Percentiles rank a stretch among this genome's conserved stretches.
Conservation (phyloP, 2,888 invertebrate genomes). For the Buathra laborator region DNA sequence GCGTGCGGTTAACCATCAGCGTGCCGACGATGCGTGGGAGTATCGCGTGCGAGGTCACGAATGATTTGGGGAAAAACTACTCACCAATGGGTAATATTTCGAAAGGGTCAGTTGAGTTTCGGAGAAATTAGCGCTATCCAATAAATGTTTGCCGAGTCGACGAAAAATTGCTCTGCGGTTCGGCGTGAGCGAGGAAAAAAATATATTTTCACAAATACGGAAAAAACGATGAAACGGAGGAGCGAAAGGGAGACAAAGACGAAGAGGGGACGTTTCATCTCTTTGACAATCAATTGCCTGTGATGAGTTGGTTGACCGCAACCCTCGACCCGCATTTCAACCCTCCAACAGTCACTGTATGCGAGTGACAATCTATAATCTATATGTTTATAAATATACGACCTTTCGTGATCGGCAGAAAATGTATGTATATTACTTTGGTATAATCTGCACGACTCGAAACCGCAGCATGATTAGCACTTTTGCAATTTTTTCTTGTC, state of each 20-base stretch:
- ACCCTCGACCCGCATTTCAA: neutral
- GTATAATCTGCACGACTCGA: no score
- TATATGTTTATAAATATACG: neutral
- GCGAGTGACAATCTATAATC: neutral
- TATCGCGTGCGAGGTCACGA: conserved; percentile 19
- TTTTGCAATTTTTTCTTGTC: no score
- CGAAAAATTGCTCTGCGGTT: conserved; percentile 57
- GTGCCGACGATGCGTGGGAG: neutral
- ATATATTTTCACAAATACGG: conserved; percentile 21
- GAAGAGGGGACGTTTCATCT: conserved; percentile 16
- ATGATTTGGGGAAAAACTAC: conserved; percentile 1
- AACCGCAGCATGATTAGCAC: no score
- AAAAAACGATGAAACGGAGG: conserved; percentile 30
- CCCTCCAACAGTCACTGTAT: neutral
- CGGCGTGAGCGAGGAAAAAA: conserved; percentile 16
- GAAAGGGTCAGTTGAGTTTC: conserved; percentile 8
- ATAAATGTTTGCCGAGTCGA: conserved; percentile 58
- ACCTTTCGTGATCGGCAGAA: no score
- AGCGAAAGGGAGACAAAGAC: conserved; percentile 34
- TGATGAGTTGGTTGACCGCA: neutral
- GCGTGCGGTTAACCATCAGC: neutral
- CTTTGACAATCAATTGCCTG: conserved; percentile 10
- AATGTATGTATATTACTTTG: no score
- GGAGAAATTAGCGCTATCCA: conserved; percentile 17
- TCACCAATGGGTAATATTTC: neutral